phyloP scores from a whole-genome alignment of 2,113 vertebrate genomes.

The Psittacula cyanocephala region DNA sequence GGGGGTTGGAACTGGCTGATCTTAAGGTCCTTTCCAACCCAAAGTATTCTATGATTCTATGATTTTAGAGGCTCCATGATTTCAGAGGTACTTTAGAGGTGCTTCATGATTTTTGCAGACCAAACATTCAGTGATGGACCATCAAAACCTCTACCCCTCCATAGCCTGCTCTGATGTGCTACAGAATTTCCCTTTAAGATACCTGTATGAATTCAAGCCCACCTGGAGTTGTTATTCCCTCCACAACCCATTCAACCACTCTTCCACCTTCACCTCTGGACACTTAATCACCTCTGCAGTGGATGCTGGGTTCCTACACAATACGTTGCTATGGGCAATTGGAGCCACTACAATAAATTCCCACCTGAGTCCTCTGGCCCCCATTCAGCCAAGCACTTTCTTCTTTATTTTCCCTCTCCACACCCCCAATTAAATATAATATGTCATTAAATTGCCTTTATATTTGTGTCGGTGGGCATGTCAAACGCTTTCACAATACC shows the following conservation, averaged over 20 bases:
- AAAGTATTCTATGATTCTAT: not conserved
- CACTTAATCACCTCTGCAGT: not conserved
- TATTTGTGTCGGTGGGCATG: not conserved
- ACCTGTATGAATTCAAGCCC: not conserved
- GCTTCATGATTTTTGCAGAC: not conserved
- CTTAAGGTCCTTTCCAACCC: not conserved
- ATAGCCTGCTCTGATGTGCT: not conserved
- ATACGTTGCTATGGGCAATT: not conserved
- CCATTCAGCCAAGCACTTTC: slow-evolving; percentile 3
- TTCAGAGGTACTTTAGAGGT: not conserved
- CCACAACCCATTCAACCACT: not conserved
- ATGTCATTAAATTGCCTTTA: slow-evolving; percentile 31
- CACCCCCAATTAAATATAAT: slow-evolving; percentile 10
- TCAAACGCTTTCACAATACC: slow-evolving; percentile 3
- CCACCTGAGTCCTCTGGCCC: slow-evolving; percentile 38
- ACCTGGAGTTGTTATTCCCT: not conserved
- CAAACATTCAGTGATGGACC: not conserved
- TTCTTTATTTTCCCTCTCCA: not conserved
- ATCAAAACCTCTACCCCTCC: not conserved
- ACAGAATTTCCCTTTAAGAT: not conserved
- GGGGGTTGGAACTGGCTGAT: not conserved
- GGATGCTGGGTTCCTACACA: not conserved
- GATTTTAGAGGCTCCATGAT: not conserved
- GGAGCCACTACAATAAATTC: not conserved
- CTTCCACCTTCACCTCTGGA: not conserved